Conservation (phyloP, 2,888 invertebrate species). For the Drosophila limbata region DNA sequence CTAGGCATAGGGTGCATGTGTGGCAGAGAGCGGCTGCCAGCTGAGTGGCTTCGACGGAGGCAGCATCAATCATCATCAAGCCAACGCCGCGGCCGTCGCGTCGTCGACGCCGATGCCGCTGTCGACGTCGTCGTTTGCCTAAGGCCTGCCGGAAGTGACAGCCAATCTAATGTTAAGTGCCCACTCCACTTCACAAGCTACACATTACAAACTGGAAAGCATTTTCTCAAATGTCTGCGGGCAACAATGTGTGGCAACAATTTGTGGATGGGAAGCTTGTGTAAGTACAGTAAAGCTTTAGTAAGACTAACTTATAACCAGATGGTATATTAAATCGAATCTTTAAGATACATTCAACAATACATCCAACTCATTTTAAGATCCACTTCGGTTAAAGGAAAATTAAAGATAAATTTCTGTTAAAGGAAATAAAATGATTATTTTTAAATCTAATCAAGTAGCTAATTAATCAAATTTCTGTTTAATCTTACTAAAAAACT, state of each 20-base stretch:
- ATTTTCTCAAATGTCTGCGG: constrained; percentile 71
- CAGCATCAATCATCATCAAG: constrained; percentile 77
- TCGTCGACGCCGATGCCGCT: constrained; percentile 17
- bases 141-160: constrained; percentile 74
- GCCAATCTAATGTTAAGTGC: constrained; percentile 78
- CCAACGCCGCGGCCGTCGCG: constrained; percentile 38
- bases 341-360: no score
- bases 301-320: neutral
- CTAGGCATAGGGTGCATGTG: constrained; percentile 28
- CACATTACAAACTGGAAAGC: constrained; percentile 68
- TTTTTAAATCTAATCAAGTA: neutral
- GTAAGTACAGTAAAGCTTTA: constrained; percentile 28
- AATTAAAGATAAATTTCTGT: no score
- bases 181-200: constrained; percentile 72
- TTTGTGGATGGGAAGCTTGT: neutral
- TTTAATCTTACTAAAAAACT: neutral
- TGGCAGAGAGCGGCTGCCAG: constrained; percentile 24
- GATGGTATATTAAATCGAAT: no score
- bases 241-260: constrained; percentile 26
- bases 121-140: constrained; percentile 56
- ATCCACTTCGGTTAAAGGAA: no score
- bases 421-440: neutral
- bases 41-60: constrained; percentile 33
- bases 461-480: neutral
- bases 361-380: no score